Conservation (phyloP, 2,113 vertebrate species). For the Crotophaga sulcirostris region DNA sequence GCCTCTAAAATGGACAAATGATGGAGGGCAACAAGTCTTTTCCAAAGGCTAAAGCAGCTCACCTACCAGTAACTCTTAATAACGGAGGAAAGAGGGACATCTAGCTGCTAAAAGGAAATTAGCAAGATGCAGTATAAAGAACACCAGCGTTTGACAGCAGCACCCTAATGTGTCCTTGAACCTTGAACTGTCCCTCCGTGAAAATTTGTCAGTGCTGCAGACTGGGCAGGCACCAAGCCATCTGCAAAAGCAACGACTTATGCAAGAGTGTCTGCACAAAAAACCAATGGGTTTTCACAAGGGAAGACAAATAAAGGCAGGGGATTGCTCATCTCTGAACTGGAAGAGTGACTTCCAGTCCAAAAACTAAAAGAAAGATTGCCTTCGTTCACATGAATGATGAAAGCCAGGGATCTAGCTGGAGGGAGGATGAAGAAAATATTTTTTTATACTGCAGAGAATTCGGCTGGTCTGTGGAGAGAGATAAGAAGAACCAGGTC, state of each 20-base stretch:
- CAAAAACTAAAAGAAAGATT: not conserved
- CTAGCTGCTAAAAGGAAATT: constrained; percentile 31
- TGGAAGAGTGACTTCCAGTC: not conserved
- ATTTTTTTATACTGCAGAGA: not conserved
- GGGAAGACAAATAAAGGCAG: not conserved
- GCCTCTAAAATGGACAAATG: constrained; percentile 31
- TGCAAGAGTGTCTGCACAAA: not conserved
- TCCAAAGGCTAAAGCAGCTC: constrained; percentile 5
- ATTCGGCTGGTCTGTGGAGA: not conserved
- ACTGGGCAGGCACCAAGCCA: fast-evolving
- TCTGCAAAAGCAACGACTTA: not conserved
- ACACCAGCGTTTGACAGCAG: not conserved
- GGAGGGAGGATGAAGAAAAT: not conserved
- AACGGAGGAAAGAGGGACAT: constrained; percentile 51
- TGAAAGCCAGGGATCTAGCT: not conserved
- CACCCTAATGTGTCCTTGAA: not conserved
- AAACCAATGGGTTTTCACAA: not conserved
- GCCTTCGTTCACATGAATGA: not conserved
- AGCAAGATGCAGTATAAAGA: not conserved
- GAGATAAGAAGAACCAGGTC: not conserved
- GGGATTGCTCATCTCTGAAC: not conserved
- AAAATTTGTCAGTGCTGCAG: not conserved
- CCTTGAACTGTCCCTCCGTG: fast-evolving
- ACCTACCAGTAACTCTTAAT: not conserved
- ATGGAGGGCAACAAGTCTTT: constrained; percentile 28